Percentiles rank a stretch among this genome's conserved stretches.
These are phyloP conservation scores for Teinopalpus imperialis DNA, from an alignment of 2,888 invertebrate species.

Conservation along the genomic window DNA sequence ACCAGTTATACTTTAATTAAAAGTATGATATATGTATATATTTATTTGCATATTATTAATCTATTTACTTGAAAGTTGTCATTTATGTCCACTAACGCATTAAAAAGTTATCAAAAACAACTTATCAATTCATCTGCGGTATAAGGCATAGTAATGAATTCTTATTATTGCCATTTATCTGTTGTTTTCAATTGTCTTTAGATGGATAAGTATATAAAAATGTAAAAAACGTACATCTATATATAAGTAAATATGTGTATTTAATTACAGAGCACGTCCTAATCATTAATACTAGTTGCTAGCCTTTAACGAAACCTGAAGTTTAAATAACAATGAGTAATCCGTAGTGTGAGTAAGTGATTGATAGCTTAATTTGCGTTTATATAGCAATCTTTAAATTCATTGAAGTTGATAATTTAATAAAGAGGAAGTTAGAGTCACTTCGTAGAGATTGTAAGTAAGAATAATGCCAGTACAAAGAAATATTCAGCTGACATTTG, in stretches of 20 bases:
- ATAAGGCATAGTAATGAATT: not conserved
- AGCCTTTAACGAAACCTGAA: slow-evolving; percentile 21
- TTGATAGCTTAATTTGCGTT: slow-evolving; percentile 9
- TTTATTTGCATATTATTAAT: too few species aligned
- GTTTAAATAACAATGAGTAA: slow-evolving; percentile 15
- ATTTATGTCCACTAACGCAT: too few species aligned
- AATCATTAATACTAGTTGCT: slow-evolving; percentile 10
- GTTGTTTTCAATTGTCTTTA: slow-evolving; percentile 1
- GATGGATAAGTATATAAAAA: not conserved
- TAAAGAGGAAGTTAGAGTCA: too few species aligned
- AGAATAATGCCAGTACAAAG: too few species aligned
- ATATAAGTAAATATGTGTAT: not conserved
- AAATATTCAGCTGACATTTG: too few species aligned
- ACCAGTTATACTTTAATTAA: too few species aligned
- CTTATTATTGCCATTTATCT: slow-evolving; percentile 1
- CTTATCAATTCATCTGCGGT: not conserved
- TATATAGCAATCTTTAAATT: slow-evolving; percentile 8
- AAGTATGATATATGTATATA: too few species aligned
- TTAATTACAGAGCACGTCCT: slow-evolving; percentile 12
- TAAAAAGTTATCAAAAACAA: too few species aligned
- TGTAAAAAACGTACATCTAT: not conserved
- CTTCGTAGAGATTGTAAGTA: too few species aligned
- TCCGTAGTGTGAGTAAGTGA: slow-evolving; percentile 6
- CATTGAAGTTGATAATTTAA: too few species aligned
- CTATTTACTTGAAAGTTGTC: too few species aligned